Evolutionary conservation across 1,140 invertebrate genomes (phyloP).

Genomic region (Scaptomyza graminum): DNA sequence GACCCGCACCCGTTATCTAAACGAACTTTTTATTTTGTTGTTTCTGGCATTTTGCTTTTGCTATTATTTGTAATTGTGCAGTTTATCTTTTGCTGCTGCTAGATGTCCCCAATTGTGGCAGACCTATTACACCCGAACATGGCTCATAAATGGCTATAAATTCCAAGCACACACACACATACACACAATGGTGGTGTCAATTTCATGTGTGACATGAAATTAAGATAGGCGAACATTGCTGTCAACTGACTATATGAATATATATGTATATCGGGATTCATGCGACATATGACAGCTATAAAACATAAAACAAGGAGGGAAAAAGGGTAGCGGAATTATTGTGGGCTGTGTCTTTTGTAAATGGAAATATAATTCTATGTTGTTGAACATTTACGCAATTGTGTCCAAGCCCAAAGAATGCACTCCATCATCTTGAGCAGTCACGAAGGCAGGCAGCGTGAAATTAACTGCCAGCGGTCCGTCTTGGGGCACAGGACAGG

Average conservation of each 20-base stretch:
- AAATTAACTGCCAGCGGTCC: constrained; percentile 76
- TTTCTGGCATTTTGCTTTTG: constrained; percentile 25
- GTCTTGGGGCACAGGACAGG: constrained; percentile 26
- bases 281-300: constrained; percentile 59
- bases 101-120: constrained; percentile 58
- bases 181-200: constrained; percentile 62
- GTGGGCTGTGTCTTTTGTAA: neutral
- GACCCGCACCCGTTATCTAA: constrained; percentile 29
- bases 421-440: constrained; percentile 74
- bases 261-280: constrained; percentile 33
- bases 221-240: constrained; percentile 72
- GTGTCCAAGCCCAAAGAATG: constrained; percentile 32
- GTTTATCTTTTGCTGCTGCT: constrained; percentile 53
- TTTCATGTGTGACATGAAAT: constrained; percentile 74
- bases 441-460: constrained; percentile 75
- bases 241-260: constrained; percentile 50
- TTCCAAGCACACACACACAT: constrained; percentile 33
- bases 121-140: constrained; percentile 30
- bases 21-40: constrained; percentile 1
- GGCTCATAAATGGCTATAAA: constrained; percentile 48
- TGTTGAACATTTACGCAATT: neutral
- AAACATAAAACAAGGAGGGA: constrained; percentile 45
- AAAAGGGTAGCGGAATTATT: neutral
- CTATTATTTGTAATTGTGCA: constrained; percentile 63
- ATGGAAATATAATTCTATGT: constrained; percentile 1